Conservation (phyloP, 1,140 invertebrate species). For the Lineus longissimus region DNA sequence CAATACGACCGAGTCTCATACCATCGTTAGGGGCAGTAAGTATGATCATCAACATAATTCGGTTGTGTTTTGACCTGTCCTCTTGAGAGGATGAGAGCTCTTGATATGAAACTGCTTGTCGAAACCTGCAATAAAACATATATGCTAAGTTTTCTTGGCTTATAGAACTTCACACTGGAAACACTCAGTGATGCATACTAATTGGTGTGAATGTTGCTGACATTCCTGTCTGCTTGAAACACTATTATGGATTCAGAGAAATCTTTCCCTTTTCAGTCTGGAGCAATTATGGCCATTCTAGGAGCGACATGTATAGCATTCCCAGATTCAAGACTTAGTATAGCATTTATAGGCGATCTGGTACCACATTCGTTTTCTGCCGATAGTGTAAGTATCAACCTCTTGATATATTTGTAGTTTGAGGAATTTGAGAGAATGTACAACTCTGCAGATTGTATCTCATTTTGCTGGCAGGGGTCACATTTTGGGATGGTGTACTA, state of each 20-base stretch:
- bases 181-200: background rate
- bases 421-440: background rate
- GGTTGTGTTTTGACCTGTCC: no score
- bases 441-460: background rate
- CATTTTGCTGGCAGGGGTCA: no score
- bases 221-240: background rate
- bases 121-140: background rate
- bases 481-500: no score
- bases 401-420: background rate
- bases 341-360: slow-evolving; percentile 80
- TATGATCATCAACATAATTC: slow-evolving; percentile 27
- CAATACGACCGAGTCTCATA: slow-evolving; percentile 61
- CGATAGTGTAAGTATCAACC: slow-evolving; percentile 63
- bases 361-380: slow-evolving; percentile 75
- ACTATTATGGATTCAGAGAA: no score
- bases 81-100: no score
- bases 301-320: slow-evolving; percentile 81
- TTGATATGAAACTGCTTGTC: no score
- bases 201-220: background rate
- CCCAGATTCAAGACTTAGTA: slow-evolving; percentile 79
- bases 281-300: slow-evolving; percentile 86
- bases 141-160: background rate
- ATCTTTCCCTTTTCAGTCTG: slow-evolving; percentile 70
- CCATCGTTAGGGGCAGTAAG: slow-evolving; percentile 88
- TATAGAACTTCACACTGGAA: background rate